Conservation (phyloP, 2,113 vertebrate species). For the Synodontis membranacea region DNA sequence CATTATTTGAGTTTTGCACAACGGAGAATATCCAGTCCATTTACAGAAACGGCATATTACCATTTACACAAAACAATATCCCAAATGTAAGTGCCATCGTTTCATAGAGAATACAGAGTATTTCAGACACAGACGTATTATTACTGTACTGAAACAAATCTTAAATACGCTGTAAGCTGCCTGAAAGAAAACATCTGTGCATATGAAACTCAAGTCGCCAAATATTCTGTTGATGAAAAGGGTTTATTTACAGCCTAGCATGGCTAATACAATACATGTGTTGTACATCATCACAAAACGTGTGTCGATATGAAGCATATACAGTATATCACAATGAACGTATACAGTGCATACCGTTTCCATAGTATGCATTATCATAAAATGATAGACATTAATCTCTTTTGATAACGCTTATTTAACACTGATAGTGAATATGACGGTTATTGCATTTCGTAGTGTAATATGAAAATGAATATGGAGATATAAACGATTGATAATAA, state of each 20-base stretch:
- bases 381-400: slow-evolving; percentile 35
- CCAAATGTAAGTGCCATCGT: neutral
- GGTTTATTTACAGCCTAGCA: slow-evolving; percentile 75
- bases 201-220: neutral
- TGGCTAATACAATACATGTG: slow-evolving; percentile 64
- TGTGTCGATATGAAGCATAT: slow-evolving; percentile 68
- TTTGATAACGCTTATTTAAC: slow-evolving; percentile 32
- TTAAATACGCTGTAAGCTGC: neutral
- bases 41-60: neutral
- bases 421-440: slow-evolving; percentile 57
- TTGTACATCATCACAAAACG: slow-evolving; percentile 69
- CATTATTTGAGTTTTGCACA: neutral
- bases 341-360: slow-evolving; percentile 57
- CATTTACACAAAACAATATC: neutral
- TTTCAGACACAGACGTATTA: neutral
- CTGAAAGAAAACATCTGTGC: neutral
- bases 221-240: slow-evolving; percentile 21
- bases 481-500: slow-evolving; percentile 63
- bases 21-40: neutral
- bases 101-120: neutral
- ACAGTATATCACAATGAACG: slow-evolving; percentile 65
- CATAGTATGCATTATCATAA: slow-evolving; percentile 65
- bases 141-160: neutral
- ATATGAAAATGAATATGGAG: slow-evolving; percentile 62
- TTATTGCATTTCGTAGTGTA: slow-evolving; percentile 73